These are phyloP conservation scores for Coelogynopora nodosa DNA, from an alignment of 2,888 invertebrate species.

Conservation along the genomic window DNA sequence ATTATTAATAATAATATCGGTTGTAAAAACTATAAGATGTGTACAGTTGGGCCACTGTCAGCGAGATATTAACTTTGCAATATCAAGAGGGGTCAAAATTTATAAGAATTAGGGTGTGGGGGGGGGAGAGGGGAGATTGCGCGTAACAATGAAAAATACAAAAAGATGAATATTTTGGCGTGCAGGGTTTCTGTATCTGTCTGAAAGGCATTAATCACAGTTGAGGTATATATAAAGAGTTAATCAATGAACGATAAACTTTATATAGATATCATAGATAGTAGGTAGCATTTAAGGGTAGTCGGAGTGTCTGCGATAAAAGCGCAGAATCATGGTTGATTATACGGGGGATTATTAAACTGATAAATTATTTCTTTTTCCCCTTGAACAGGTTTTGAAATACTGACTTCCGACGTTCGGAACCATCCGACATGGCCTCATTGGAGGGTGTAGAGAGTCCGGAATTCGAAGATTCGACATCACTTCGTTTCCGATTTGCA, in stretches of 20 bases:
- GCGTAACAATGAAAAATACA: not conserved
- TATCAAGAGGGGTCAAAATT: not conserved
- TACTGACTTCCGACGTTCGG: conserved; percentile 30
- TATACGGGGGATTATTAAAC: too few species aligned
- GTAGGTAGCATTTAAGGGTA: too few species aligned
- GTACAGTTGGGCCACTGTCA: not conserved
- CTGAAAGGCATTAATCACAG: not conserved
- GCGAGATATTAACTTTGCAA: not conserved
- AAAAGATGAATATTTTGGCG: not conserved
- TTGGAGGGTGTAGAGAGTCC: not conserved
- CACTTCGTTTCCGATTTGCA: not conserved
- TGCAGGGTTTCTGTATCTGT: not conserved
- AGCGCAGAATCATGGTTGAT: too few species aligned
- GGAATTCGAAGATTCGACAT: not conserved
- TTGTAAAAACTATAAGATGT: not conserved
- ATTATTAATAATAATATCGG: not conserved
- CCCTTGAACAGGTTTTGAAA: conserved; percentile 35
- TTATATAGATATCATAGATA: not conserved
- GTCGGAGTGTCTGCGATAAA: too few species aligned
- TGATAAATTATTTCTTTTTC: conserved; percentile 14
- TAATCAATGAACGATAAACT: not conserved
- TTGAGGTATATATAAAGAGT: not conserved
- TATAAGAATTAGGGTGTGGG: not conserved
- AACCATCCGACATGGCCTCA: conserved; percentile 26
- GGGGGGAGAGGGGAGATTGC: not conserved